Conservation (phyloP, 2,797 vertebrate species). For the Gadopsis marmoratus region DNA sequence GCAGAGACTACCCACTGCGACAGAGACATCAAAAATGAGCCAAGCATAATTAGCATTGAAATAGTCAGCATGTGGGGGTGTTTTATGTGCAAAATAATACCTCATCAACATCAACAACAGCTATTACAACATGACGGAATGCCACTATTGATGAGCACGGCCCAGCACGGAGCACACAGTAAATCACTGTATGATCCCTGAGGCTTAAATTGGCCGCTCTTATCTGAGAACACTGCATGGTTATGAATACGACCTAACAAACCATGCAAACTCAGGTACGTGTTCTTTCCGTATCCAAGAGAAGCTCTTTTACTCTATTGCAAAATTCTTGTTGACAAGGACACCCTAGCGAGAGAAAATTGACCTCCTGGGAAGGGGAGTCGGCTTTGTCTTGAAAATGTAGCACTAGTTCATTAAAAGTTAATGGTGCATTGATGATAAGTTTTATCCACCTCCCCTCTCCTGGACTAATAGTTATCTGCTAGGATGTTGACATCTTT, state of each 20-base stretch:
- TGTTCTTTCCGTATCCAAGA: conserved; percentile 25
- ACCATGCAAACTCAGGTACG: conserved; percentile 21
- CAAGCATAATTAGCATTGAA: conserved; percentile 74
- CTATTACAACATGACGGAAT: conserved; percentile 57
- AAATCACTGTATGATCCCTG: conserved; percentile 53
- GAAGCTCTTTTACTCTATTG: conserved; percentile 6
- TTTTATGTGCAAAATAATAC: conserved; percentile 72
- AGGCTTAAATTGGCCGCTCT: conserved; percentile 33
- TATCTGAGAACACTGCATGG: neutral
- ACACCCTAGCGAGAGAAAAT: conserved; percentile 20
- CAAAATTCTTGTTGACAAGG: conserved; percentile 53
- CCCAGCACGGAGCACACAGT: conserved; percentile 35
- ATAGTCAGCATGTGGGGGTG: conserved; percentile 69
- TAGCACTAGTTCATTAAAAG: conserved; percentile 71
- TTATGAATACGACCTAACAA: conserved; percentile 32
- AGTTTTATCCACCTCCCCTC: conserved; percentile 59
- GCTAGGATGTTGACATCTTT: conserved; percentile 49
- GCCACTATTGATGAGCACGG: conserved; percentile 53
- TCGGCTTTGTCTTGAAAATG: conserved; percentile 68
- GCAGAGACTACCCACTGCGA: conserved; percentile 50
- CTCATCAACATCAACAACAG: conserved; percentile 68
- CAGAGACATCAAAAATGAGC: conserved; percentile 60
- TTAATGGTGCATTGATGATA: conserved; percentile 74
- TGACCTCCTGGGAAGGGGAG: conserved; percentile 47
- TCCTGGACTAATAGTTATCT: conserved; percentile 56